Evolutionary conservation across 1,140 invertebrate species (phyloP), one percentile per base, ranked within the genome.

Genomic region (Zeugodacus cucurbitae): DNA sequence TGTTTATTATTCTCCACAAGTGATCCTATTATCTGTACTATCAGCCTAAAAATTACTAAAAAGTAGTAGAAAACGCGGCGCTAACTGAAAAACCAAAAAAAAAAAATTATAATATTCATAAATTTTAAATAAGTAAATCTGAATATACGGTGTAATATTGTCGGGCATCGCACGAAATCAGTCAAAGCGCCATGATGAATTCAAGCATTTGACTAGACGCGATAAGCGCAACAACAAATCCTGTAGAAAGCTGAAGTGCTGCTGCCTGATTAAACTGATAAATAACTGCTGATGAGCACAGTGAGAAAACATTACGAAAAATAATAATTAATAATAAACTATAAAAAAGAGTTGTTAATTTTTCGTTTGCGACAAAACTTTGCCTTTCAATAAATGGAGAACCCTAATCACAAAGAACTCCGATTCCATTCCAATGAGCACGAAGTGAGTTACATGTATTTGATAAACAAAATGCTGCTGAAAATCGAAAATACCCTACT

Each of bases 401-500:
- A 92, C 92, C 91, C 90, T 91, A 90, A 90, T 90, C 91, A 90
- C 89, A 90, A 91, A 88, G 90, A 91, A 88, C 89, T 92, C 89
- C 89, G 91, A 87, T 91, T 90, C 90, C 91, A 90, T 89, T 91
- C 91, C 86, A 91, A 93, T 92, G 92, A 90, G 89, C 91, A 92
- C 92, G 89, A 91, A 89, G 91, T 91, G 88, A 92, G 92, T 90
- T 91, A 90, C 91, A 92, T 93, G 91, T 93, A 91, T 90, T 88
- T 93, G 78, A 89, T 91, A 85, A 93, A 92, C 93, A 95, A 95
- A 90, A 95, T 95, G 95, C 94, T 96, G 91, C 91, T 95, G 93
- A 95, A 95, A 94, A 95, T 96, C 90, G 95, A 96, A 93, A 96
- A 96, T 91, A 95, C 95, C 92, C 95, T 97, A 90, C 95, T 97